Conservation (phyloP, 2,113 vertebrate genomes). For the Nycticryphes semicollaris region DNA sequence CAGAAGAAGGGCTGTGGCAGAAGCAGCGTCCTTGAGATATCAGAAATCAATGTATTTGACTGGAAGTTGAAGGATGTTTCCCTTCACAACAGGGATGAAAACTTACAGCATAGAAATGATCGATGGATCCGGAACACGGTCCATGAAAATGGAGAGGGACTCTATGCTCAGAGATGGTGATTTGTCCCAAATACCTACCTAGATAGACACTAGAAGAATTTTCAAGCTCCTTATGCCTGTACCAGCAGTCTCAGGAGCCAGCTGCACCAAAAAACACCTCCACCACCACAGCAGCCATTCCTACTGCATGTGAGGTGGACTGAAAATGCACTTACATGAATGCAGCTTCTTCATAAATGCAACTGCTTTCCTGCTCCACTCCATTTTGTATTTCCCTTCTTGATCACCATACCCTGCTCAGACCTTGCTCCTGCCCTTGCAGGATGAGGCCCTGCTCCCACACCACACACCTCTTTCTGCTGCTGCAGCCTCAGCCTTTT, state of each 20-base stretch:
- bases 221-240: not conserved
- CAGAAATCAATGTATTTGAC: not conserved
- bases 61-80: not conserved
- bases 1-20: not conserved
- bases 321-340: not conserved
- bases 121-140: not conserved
- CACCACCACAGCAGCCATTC: not conserved
- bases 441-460: rapidly evolving
- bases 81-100: not conserved
- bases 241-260: not conserved
- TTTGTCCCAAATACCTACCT: not conserved
- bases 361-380: not conserved
- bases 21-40: not conserved
- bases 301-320: not conserved
- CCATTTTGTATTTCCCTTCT: not conserved
- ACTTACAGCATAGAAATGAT: not conserved
- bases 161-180: not conserved
- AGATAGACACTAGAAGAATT: not conserved
- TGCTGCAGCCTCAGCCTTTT: not conserved
- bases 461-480: not conserved
- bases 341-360: not conserved
- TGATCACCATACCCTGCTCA: not conserved
- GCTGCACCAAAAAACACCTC: not conserved
- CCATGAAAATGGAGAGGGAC: not conserved
- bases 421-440: not conserved